A percentile compares a stretch with the other conserved stretches of the same genome.
phyloP scores from a whole-genome alignment of 2,113 vertebrate species.

The Rhinopomastus cyanomelas region DNA sequence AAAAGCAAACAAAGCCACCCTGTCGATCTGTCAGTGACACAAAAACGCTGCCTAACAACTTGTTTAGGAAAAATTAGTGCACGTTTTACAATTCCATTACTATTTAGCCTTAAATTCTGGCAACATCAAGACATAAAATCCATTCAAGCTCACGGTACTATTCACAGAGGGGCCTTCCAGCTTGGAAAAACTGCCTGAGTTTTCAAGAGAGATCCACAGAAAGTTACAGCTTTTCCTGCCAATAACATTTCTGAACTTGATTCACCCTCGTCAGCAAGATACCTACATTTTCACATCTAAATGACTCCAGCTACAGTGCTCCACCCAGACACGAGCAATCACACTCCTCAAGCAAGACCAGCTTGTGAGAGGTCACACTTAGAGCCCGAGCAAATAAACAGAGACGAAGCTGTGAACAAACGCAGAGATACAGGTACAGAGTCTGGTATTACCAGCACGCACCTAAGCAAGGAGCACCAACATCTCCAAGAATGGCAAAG shows the following conservation, averaged over 20 bases:
- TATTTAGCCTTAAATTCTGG: not conserved
- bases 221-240: not conserved
- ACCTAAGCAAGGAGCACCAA: not conserved
- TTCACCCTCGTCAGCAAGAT: not conserved
- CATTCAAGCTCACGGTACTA: not conserved
- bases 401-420: not conserved
- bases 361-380: not conserved
- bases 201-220: not conserved
- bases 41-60: not conserved
- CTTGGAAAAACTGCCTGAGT: not conserved
- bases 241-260: not conserved
- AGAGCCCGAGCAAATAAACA: not conserved
- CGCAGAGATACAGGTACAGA: not conserved
- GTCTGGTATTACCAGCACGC: not conserved
- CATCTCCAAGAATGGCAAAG: not conserved
- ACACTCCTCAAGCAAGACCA: not conserved
- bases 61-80: not conserved
- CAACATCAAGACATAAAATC: not conserved
- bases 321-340: not conserved
- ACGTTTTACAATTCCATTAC: not conserved
- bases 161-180: not conserved
- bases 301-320: not conserved
- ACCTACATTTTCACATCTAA: not conserved
- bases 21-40: not conserved
- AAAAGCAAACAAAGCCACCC: not conserved